Evolutionary conservation across 2,113 vertebrate species (phyloP).

Genomic region (Hiodon tergisus): DNA sequence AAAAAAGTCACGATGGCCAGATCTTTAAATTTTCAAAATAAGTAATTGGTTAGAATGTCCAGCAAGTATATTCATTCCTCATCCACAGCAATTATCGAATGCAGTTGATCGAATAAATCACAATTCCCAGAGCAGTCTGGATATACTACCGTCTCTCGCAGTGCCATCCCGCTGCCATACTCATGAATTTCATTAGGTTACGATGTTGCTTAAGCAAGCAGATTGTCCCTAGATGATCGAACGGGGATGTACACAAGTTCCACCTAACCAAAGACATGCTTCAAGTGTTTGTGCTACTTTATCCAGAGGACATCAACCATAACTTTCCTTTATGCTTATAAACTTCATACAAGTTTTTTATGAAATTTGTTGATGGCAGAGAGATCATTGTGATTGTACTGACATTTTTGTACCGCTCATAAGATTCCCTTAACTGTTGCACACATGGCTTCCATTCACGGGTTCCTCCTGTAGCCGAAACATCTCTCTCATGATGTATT

Average conservation of each 20-base stretch:
- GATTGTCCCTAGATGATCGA: conserved; percentile 2
- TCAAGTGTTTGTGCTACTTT: background rate
- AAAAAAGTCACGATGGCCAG: no score
- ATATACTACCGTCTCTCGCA: background rate
- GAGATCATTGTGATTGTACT: background rate
- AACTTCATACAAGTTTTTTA: no score
- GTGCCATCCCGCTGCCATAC: background rate
- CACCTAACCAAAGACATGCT: background rate
- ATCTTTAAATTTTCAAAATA: no score
- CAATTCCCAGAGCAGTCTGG: background rate
- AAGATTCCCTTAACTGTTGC: no score
- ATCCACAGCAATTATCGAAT: background rate
- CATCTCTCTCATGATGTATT: background rate
- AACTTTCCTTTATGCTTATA: background rate
- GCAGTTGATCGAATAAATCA: conserved; percentile 6
- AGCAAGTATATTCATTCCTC: background rate
- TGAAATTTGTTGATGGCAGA: no score
- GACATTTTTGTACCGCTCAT: background rate
- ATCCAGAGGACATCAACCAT: background rate
- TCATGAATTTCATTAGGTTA: background rate
- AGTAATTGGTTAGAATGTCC: no score
- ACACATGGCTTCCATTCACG: no score
- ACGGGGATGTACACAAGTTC: background rate
- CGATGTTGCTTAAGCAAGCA: background rate
- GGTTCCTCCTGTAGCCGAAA: no score